These are phyloP conservation scores for Pitangus sulphuratus DNA, from an alignment of 2,797 vertebrate genomes.

Conservation along the genomic window DNA sequence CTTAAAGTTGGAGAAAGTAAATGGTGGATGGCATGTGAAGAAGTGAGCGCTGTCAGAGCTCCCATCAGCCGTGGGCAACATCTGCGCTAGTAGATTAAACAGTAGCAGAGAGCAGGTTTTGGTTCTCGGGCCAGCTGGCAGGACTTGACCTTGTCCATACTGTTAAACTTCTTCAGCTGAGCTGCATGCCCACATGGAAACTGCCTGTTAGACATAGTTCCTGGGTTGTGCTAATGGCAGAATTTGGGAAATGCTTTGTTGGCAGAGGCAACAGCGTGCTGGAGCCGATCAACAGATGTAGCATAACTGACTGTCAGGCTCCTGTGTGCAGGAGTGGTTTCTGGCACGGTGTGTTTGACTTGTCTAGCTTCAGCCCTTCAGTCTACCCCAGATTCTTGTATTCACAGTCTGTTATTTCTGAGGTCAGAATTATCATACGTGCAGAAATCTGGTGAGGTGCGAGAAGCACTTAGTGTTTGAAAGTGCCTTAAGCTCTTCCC, in stretches of 20 bases:
- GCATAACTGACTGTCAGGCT: fast-evolving
- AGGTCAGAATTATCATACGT: neutral
- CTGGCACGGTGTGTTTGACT: neutral
- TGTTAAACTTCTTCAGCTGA: neutral
- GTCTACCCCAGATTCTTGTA: neutral
- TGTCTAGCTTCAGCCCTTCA: neutral
- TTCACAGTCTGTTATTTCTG: neutral
- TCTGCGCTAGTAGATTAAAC: neutral
- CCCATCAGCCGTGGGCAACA: neutral
- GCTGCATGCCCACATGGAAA: neutral
- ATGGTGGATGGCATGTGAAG: neutral
- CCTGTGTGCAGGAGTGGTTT: neutral
- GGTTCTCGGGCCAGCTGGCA: constrained; percentile 33
- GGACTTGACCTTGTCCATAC: neutral
- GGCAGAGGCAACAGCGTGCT: neutral
- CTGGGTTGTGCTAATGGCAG: neutral
- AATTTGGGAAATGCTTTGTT: neutral
- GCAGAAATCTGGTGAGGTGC: neutral
- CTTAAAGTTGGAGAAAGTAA: neutral
- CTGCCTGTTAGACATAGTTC: neutral
- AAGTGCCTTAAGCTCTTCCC: neutral
- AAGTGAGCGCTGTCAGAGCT: neutral
- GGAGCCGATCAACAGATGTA: neutral
- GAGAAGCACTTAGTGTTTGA: neutral
- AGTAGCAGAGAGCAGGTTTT: neutral